Evolutionary conservation across 2,888 invertebrate genomes (phyloP).

Genomic region (Zonitis immaculata): DNA sequence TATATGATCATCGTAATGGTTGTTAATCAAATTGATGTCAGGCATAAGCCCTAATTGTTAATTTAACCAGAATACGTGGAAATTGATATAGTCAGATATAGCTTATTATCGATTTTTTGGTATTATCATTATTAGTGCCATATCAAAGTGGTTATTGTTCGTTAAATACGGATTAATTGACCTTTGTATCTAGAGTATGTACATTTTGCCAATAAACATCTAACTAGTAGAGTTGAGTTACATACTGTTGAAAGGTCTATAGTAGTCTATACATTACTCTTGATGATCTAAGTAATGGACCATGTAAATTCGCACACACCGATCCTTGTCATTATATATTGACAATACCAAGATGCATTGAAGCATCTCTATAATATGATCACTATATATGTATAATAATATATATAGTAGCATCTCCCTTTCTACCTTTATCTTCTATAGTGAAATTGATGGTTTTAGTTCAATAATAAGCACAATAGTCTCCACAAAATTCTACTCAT

Average conservation of each 20-base stretch:
- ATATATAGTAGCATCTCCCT: conserved; percentile 15
- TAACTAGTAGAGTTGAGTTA: not conserved
- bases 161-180: not conserved
- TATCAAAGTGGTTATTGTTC: no score
- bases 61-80: not conserved
- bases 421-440: not conserved
- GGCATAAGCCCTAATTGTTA: not conserved
- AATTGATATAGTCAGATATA: no score
- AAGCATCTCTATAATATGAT: conserved; percentile 18
- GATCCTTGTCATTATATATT: not conserved
- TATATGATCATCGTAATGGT: not conserved
- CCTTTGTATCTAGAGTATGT: not conserved
- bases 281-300: not conserved
- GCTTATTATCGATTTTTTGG: no score
- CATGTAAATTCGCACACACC: not conserved
- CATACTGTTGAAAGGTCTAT: not conserved
- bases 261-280: no score
- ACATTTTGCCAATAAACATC: not conserved
- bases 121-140: no score
- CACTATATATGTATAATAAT: no score
- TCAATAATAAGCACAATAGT: not conserved
- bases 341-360: conserved; percentile 8
- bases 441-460: not conserved
- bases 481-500: not conserved
- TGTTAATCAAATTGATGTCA: not conserved